These are phyloP conservation scores for Bufotes viridis DNA, from an alignment of 2,797 vertebrate species.

Conservation along the genomic window DNA sequence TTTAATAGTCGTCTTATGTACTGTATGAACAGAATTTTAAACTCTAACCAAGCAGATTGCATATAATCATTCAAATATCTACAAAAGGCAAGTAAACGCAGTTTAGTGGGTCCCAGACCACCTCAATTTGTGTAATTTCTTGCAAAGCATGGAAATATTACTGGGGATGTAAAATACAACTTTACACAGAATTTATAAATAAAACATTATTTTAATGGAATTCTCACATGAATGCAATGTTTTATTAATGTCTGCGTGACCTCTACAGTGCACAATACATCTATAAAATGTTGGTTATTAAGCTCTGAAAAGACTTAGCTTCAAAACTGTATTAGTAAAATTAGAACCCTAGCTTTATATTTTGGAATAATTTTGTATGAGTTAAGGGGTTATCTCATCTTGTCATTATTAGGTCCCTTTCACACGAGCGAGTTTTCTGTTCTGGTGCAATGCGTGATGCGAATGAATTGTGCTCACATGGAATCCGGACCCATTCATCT, in stretches of 20 bases:
- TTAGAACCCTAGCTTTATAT: neutral
- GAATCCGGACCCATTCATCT: too few species aligned
- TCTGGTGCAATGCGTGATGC: too few species aligned
- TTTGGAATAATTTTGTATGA: too few species aligned
- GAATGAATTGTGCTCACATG: too few species aligned
- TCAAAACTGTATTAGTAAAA: neutral
- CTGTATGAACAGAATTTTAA: neutral
- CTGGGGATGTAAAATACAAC: slow-evolving; percentile 22
- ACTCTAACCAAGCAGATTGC: neutral
- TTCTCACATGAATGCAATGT: slow-evolving; percentile 31
- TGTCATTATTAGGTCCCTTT: too few species aligned
- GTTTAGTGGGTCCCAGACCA: neutral
- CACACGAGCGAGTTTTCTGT: too few species aligned
- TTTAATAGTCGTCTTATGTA: neutral
- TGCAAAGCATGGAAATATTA: slow-evolving; percentile 5
- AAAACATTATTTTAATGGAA: slow-evolving; percentile 37
- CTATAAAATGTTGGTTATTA: slow-evolving; percentile 18
- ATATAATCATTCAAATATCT: slow-evolving; percentile 5
- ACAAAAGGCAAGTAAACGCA: slow-evolving; percentile 18
- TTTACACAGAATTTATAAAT: slow-evolving; percentile 20
- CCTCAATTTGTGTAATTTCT: neutral
- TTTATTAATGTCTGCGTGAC: slow-evolving; percentile 37
- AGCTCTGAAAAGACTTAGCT: slow-evolving; percentile 18
- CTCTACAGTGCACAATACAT: slow-evolving; percentile 19
- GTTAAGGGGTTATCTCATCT: too few species aligned